Base-by-base conservation (phyloP, 2,113 vertebrate genomes). In the Menura novaehollandiae region DNA sequence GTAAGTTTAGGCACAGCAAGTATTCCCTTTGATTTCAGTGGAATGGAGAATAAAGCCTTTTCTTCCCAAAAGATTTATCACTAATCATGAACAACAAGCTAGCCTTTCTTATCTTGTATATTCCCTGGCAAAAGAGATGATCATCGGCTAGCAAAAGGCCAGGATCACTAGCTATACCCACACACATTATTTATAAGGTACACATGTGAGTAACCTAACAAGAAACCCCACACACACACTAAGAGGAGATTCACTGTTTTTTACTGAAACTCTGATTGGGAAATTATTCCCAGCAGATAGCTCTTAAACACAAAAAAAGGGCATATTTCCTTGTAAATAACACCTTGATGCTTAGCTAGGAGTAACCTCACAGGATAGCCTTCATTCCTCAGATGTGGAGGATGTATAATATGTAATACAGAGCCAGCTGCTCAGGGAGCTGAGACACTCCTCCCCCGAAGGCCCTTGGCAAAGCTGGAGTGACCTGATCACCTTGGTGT, bases 381-480 rank as follows among this genome's bases (percentile, higher is more conserved):
- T 71, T 84, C 1, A 13, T 49, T 71, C 87, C 56, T 75, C 32
- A 53, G 41, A 23, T 0, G 3, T 47, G 62, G 30, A 53, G 21
- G 20, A 75, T n/a, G n/a, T 52, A 13, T 35, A 43, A 44, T 33
- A 16, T 28, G n/a, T 46, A 24, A 41, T 68, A 21, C 2, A 1
- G 12, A 23, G 9, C 19, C n/a, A 1, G 43, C 60, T 88, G 39
- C 71, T 23, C 3, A 2, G 21, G 21, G 24, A 11, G 5, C n/a
- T 68, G 41, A 86, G 63, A 79, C 7, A 14, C 21, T 59, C 23
- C 0, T 0, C 8, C 35, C 5, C 18, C 63, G 30, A 35, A 35
- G 26, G 15, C 32, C 7, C 10, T 27, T 0, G 0, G 10, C n/a
- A 77, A 47, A 83, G 33, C 16, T 23, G 13, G 0, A 0, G 15